Conservation (phyloP, 2,888 invertebrate genomes). For the Zeuzera pyrina region DNA sequence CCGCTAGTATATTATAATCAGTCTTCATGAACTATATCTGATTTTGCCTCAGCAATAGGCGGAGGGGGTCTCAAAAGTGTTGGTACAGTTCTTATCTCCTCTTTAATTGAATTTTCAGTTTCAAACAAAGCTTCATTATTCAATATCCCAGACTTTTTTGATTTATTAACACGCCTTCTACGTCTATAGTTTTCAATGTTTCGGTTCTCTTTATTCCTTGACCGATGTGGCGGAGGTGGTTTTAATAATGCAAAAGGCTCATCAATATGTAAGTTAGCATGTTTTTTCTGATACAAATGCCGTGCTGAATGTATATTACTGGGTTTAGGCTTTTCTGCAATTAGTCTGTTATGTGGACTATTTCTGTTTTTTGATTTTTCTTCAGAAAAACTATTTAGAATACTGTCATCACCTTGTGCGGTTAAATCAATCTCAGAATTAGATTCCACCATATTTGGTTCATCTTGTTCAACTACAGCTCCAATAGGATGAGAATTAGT, state of each 20-base stretch:
- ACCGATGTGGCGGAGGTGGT: slow-evolving; percentile 48
- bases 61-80: slow-evolving; percentile 42
- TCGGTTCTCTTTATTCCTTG: slow-evolving; percentile 29
- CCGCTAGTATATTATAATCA: too few relatives aligned
- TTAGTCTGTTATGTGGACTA: slow-evolving; percentile 26
- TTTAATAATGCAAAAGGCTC: slow-evolving; percentile 61
- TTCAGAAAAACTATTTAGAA: slow-evolving; percentile 29
- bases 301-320: slow-evolving; percentile 36
- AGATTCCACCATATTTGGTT: slow-evolving; percentile 36
- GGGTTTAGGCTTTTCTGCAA: slow-evolving; percentile 38
- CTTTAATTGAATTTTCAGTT: slow-evolving; percentile 31
- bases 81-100: slow-evolving; percentile 31
- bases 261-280: slow-evolving; percentile 39
- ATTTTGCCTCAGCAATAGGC: slow-evolving; percentile 37
- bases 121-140: slow-evolving; percentile 54
- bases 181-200: slow-evolving; percentile 39
- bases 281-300: slow-evolving; percentile 39
- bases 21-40: slow-evolving; percentile 18
- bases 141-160: slow-evolving; percentile 38
- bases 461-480: slow-evolving; percentile 61
- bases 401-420: slow-evolving; percentile 33
- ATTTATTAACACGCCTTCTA: slow-evolving; percentile 40
- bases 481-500: slow-evolving; percentile 61
- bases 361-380: slow-evolving; percentile 35
- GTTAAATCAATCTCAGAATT: slow-evolving; percentile 33